These are phyloP conservation scores for Cephus sareptanus DNA, from an alignment of 2,888 invertebrate species.

Conservation along the genomic window DNA sequence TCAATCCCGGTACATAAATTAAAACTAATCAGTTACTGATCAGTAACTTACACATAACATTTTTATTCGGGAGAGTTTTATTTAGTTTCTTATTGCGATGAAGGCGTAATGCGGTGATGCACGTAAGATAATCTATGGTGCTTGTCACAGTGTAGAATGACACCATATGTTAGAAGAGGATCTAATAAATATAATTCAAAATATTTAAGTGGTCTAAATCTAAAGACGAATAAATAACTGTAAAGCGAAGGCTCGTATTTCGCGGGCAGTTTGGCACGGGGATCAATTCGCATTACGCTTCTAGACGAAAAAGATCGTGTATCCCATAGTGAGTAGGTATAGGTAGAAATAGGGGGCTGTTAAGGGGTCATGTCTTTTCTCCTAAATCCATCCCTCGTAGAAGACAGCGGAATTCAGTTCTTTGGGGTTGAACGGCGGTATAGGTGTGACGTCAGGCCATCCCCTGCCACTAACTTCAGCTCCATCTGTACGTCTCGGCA, in stretches of 20 bases:
- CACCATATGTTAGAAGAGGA: not conserved
- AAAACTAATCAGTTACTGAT: no score
- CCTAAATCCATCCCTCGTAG: not conserved
- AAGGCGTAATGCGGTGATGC: not conserved
- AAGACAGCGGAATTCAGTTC: constrained; percentile 6
- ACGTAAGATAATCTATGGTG: not conserved
- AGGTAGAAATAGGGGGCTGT: not conserved
- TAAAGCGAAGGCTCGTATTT: constrained; percentile 22
- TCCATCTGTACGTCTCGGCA: constrained; percentile 11
- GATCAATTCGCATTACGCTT: constrained; percentile 16
- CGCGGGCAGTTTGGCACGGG: constrained; percentile 19
- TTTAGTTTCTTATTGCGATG: no score
- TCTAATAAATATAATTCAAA: not conserved
- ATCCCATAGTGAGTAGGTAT: not conserved
- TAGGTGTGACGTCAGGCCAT: constrained; percentile 22
- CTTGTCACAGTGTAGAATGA: not conserved
- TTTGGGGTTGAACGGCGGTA: constrained; percentile 15
- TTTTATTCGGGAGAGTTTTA: no score
- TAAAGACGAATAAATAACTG: constrained; percentile 16
- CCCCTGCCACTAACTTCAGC: constrained; percentile 15
- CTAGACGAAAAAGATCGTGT: not conserved
- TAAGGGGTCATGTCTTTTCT: constrained; percentile 12
- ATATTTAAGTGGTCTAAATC: not conserved
- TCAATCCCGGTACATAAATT: no score
- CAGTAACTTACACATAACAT: no score